Evolutionary conservation across 2,113 vertebrate species (phyloP), one percentile per base, ranked within the genome.

Genomic region (Callospermophilus lateralis): DNA sequence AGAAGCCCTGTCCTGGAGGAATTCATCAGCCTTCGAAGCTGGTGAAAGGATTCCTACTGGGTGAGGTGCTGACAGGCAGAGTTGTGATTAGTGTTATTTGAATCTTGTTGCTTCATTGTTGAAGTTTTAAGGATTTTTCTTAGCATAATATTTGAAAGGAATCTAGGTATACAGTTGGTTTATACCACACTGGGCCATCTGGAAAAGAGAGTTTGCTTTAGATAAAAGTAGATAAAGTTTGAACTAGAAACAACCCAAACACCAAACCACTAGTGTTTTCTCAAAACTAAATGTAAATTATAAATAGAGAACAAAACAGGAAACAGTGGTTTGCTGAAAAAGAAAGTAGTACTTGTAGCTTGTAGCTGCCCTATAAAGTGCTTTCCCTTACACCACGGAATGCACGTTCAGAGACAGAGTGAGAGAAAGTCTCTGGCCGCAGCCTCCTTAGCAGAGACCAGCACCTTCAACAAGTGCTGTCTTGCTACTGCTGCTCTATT

Each of bases 281-380:
- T 97, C 95, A 97, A 98, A 98, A 97, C 10, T 92, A 94, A 96
- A 89, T 17, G 70, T 58, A 68, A 42, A 74, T 78, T 97, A 94
- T 97, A 98, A 98, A 95, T 90, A 89, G 97, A 93, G 93, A 96
- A 94, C 97, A 98, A 98, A 98, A 98, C 90, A 97, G 98, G 98
- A 98, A 98, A 93, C 13, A 5, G 91, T 95, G 90, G 90, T 88
- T 98, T 63, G 7, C 20, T 95, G 42, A 90, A 94, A 67, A 95
- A 39, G 28, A 96, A 84, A 94, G 45, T 90, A 63, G 80, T 34
- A 42, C 72, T 93, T 95, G 90, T 94, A 97, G 65, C 86, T 95
- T 95, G 92, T 94, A 97, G 67, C 84, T 91, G 72, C 78, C 93
- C 72, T 80, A 58, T 84, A 91, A 98, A 83, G 34, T 48, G 68